These are phyloP conservation scores for Dasysyrphus albostriatus DNA, from an alignment of 2,888 invertebrate genomes.

Conservation along the genomic window DNA sequence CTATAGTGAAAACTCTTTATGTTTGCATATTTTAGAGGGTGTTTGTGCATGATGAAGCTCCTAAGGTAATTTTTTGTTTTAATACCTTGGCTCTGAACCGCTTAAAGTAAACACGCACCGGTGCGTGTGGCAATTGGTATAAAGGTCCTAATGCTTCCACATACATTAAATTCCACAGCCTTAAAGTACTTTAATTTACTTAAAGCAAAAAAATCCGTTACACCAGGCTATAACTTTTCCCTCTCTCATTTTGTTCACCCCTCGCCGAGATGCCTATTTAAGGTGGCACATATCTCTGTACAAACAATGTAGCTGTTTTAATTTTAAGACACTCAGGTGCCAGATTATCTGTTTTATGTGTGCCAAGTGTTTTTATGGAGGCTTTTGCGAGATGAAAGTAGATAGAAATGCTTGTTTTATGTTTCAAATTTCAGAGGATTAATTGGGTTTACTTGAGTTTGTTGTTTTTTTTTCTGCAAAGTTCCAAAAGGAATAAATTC, in stretches of 20 bases:
- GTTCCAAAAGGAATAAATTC: conserved; percentile 52
- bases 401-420: conserved; percentile 55
- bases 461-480: conserved; percentile 13
- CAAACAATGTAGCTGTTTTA: conserved; percentile 65
- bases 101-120: conserved; percentile 33
- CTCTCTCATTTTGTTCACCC: conserved; percentile 1
- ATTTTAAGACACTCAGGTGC: conserved; percentile 76
- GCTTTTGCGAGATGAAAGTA: conserved; percentile 22
- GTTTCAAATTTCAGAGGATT: conserved; percentile 68
- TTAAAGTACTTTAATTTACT: conserved; percentile 58
- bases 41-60: conserved; percentile 26
- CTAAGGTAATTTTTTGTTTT: conserved; percentile 1
- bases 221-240: conserved; percentile 1
- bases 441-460: conserved; percentile 69
- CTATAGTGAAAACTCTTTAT: conserved; percentile 45
- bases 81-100: background rate
- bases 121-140: conserved; percentile 67
- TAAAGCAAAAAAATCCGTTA: conserved; percentile 19
- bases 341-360: conserved; percentile 74
- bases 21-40: conserved; percentile 32
- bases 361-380: conserved; percentile 71
- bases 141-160: conserved; percentile 44
- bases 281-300: conserved; percentile 7
- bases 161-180: conserved; percentile 19
- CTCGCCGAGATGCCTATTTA: background rate